phyloP scores from a whole-genome alignment of 2,888 invertebrate species.

The Cephonodes hylas region DNA sequence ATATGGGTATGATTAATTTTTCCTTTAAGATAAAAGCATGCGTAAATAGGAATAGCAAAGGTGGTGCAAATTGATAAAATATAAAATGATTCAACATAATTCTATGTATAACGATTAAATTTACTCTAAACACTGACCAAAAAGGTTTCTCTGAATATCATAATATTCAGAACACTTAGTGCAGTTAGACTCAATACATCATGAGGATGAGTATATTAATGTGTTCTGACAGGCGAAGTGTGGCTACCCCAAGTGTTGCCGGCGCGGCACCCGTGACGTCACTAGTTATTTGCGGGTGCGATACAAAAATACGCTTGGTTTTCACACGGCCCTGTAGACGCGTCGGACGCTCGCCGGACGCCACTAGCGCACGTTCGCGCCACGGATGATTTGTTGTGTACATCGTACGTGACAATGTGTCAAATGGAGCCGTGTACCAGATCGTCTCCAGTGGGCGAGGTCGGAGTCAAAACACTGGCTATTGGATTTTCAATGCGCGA shows the following conservation, averaged over 20 bases:
- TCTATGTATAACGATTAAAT: too few relatives aligned
- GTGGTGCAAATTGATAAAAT: too few relatives aligned
- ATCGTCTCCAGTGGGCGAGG: neutral
- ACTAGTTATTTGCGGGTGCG: slow-evolving; percentile 46
- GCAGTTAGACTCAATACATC: too few relatives aligned
- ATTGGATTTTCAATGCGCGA: neutral
- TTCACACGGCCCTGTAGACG: slow-evolving; percentile 29
- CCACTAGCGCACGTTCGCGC: neutral
- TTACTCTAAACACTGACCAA: neutral
- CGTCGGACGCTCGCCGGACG: slow-evolving; percentile 11
- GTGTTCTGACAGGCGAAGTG: neutral
- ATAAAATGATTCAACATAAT: too few relatives aligned
- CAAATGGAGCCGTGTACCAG: neutral
- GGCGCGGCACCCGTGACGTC: slow-evolving; percentile 37
- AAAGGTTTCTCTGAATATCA: neutral
- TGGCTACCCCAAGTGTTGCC: slow-evolving; percentile 31
- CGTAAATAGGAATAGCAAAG: too few relatives aligned
- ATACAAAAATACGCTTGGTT: slow-evolving; percentile 51
- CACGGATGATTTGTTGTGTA: slow-evolving; percentile 6
- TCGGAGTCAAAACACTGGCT: neutral
- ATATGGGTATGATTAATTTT: too few relatives aligned
- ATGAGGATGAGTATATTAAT: neutral
- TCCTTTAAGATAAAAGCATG: too few relatives aligned
- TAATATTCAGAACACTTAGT: too few relatives aligned
- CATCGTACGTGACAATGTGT: slow-evolving; percentile 5